A percentile compares a stretch with the other conserved stretches of the same genome.
phyloP scores from a whole-genome alignment of 1,140 invertebrate species.

The Diuraphis noxia region DNA sequence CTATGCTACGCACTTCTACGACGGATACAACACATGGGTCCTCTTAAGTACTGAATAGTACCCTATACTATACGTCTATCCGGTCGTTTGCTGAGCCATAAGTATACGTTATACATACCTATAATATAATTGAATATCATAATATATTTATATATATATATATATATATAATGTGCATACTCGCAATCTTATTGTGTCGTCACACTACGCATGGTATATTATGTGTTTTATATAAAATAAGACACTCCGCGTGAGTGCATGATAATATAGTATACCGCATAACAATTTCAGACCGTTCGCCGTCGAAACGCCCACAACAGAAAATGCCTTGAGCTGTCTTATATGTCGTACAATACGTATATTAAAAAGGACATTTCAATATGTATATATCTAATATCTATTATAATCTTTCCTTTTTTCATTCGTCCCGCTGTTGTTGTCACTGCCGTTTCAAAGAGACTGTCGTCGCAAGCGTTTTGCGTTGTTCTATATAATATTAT shows the following conservation, averaged over 20 bases:
- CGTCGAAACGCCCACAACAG: background rate
- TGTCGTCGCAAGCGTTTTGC: background rate
- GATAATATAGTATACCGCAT: slow-evolving; percentile 1
- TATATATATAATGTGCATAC: background rate
- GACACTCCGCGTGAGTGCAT: background rate
- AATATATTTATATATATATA: too few species aligned
- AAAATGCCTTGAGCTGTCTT: background rate
- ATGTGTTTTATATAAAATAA: background rate
- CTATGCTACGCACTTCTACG: too few species aligned
- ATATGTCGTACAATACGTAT: background rate
- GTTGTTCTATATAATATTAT: background rate
- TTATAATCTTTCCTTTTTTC: background rate
- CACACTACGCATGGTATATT: background rate
- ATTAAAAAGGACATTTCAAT: background rate
- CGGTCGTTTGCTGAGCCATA: background rate
- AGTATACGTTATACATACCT: background rate
- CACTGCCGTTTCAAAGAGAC: background rate
- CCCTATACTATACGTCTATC: too few species aligned
- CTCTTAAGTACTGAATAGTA: background rate
- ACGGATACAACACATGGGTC: too few species aligned
- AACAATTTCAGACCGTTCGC: background rate
- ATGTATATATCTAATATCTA: too few species aligned
- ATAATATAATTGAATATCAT: background rate
- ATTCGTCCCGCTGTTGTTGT: background rate
- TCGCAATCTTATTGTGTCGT: background rate